Evolutionary conservation across 2,113 vertebrate species (phyloP).

Genomic region (Zonotrichia leucophrys): DNA sequence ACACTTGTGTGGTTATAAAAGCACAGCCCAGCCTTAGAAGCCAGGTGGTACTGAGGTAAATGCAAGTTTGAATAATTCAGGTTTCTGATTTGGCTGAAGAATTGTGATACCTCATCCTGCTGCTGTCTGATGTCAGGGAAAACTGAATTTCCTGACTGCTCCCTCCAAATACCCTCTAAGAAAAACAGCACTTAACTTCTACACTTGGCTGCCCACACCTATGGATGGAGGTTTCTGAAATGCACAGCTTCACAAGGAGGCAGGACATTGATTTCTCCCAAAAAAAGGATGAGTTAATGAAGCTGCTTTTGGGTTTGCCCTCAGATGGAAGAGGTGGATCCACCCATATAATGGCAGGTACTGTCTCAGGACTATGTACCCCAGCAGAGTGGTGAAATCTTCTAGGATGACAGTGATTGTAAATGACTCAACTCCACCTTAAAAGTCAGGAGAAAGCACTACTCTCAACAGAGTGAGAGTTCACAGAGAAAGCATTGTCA

Average conservation of each 20-base stretch:
- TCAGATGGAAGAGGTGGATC: not conserved
- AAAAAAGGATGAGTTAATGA: not conserved
- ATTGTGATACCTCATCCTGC: not conserved
- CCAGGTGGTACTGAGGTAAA: not conserved
- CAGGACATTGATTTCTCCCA: not conserved
- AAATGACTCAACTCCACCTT: not conserved
- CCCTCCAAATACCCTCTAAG: not conserved
- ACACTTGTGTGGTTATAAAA: not conserved
- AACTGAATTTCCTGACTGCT: not conserved
- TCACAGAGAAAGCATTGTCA: not conserved
- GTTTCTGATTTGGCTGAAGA: not conserved
- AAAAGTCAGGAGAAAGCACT: not conserved
- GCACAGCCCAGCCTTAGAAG: not conserved
- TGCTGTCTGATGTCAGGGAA: not conserved
- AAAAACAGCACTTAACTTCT: not conserved
- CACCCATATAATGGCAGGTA: fast-evolving
- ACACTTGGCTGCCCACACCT: not conserved
- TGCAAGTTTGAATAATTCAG: not conserved
- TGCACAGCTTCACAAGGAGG: not conserved
- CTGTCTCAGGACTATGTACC: fast-evolving
- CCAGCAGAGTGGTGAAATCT: not conserved
- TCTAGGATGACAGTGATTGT: not conserved
- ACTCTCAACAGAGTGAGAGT: not conserved
- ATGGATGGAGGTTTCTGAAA: not conserved
- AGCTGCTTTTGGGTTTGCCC: not conserved